Conservation (phyloP, 2,113 vertebrate genomes). For the Sapajus apella region DNA sequence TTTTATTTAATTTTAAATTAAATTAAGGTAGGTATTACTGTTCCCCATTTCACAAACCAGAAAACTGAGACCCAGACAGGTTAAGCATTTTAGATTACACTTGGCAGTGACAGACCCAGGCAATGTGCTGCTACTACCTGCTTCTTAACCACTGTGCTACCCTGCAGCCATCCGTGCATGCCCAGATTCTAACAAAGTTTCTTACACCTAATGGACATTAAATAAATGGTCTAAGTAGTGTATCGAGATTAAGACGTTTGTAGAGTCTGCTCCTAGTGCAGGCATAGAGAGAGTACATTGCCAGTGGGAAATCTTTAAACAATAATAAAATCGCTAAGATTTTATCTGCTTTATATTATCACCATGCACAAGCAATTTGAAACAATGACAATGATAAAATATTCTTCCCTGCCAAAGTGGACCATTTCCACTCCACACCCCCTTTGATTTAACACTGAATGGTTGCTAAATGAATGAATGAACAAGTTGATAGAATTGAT, state of each 20-base stretch:
- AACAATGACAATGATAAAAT: slow-evolving; percentile 24
- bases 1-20: neutral
- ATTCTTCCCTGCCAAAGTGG: neutral
- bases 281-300: neutral
- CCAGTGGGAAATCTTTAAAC: neutral
- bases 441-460: neutral
- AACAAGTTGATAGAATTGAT: neutral
- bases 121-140: neutral
- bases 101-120: neutral
- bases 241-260: no score
- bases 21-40: neutral
- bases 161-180: neutral
- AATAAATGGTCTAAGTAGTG: neutral
- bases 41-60: neutral
- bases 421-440: neutral
- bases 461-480: neutral
- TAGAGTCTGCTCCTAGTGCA: neutral
- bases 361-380: neutral
- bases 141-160: neutral
- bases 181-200: neutral
- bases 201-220: neutral
- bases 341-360: neutral
- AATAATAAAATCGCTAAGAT: neutral
- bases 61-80: neutral
- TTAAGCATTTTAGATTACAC: neutral